Percentiles rank a stretch among this genome's conserved stretches.
Evolutionary conservation across 2,888 invertebrate genomes (phyloP).

Genomic region (Dolichopus griseipennis): DNA sequence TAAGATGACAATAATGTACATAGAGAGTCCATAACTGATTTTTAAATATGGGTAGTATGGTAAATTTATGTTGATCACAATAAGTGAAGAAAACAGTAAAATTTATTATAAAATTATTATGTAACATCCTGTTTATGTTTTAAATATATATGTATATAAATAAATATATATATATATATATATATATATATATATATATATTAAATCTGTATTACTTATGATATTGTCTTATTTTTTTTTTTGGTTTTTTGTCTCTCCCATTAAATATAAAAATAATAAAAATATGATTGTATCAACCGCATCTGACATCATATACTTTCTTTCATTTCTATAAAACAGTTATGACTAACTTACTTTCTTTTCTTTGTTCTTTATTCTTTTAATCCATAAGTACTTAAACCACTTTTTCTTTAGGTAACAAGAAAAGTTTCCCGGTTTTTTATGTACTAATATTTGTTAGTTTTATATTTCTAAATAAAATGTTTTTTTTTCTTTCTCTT

Average conservation of each 20-base stretch:
- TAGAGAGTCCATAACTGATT: too few species aligned
- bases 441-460: too few species aligned
- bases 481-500: neutral
- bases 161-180: too few species aligned
- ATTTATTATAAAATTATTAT: neutral
- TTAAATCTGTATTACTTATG: neutral
- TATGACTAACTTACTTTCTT: neutral
- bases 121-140: neutral
- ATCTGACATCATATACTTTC: neutral
- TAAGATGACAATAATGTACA: too few species aligned
- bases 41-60: too few species aligned
- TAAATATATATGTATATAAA: too few species aligned
- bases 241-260: too few species aligned
- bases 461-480: neutral
- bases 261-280: neutral
- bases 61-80: too few species aligned
- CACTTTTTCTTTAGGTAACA: neutral
- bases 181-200: too few species aligned
- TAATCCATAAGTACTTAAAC: neutral
- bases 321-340: neutral
- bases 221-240: neutral
- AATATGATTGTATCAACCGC: neutral
- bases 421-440: neutral
- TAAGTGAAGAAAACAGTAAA: too few species aligned
- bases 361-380: too few species aligned